Base-by-base conservation (phyloP, 2,113 vertebrate species). In the Amblyornis subalaris region DNA sequence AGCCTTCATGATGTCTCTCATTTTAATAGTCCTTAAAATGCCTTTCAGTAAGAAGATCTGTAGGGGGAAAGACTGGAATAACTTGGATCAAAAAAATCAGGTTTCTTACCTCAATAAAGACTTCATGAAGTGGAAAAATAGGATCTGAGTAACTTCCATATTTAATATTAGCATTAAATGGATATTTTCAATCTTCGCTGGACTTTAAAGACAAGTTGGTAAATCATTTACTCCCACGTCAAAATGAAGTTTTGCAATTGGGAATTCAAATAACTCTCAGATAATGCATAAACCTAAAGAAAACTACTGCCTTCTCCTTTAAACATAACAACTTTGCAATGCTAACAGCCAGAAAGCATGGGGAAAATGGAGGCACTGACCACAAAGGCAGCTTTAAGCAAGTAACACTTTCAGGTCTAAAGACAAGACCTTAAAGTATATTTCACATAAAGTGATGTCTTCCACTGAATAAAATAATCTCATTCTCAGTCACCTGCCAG, bases 21-120 rank as follows among this genome's bases (percentile, higher is more conserved):
- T 94, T 96, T 94, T 80, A 93, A 80, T n/a, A 82, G 65, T 72
- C 72, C 69, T 96, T 86, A 94, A 93, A 86, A 77, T 2, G 61
- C 64, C 67, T 85, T 92, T 92, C 83, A 93, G 36, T 38, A 21
- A 55, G 73, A 72, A 90, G 14, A 21, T 74, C 79, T 83, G 33
- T 54, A 66, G 18, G 19, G 38, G 18, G 11, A 25, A 85, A 72
- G 71, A 70, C n/a, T 76, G 60, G 55, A 85, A 64, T 58, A 70
- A 88, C 83, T 55, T 64, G 64, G n/a, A 64, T 77, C 38, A 80
- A 77, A 85, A 94, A 89, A 88, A 76, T 51, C 51, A 58, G 38
- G 29, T 70, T 91, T 83, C 47, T 88, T 67, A 91, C 58, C 29
- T 82, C 64, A 66, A 2, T 61, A 86, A 76, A 80, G 24, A 54